phyloP scores from a whole-genome alignment of 2,888 invertebrate species.

The Idaea dimidiata region DNA sequence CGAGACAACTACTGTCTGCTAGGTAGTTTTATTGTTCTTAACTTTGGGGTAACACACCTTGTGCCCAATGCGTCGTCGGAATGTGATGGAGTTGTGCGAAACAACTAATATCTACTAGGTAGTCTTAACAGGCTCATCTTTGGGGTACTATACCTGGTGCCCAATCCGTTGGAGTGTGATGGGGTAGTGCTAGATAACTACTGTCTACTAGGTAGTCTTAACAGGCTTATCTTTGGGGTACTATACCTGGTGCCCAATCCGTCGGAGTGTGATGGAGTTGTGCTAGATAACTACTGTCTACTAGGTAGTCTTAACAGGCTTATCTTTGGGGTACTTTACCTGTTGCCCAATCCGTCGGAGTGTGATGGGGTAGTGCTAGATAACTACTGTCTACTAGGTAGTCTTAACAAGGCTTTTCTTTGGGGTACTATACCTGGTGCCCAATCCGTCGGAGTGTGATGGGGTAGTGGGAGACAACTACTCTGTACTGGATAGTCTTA shows the following conservation, averaged over 20 bases:
- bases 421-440: conserved; percentile 52
- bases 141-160: conserved; percentile 52
- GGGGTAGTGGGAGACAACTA: conserved; percentile 89
- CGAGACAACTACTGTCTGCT: conserved; percentile 84
- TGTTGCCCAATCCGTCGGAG: conserved; percentile 55
- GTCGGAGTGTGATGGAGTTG: conserved; percentile 79
- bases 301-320: conserved; percentile 46
- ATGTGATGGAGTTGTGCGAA: conserved; percentile 86
- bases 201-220: conserved; percentile 67
- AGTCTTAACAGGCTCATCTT: too few relatives aligned
- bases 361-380: conserved; percentile 87
- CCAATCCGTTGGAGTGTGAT: conserved; percentile 60
- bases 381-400: conserved; percentile 78
- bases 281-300: conserved; percentile 87
- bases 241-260: conserved; percentile 64
- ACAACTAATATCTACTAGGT: conserved; percentile 81
- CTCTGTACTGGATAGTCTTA: conserved; percentile 67
- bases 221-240: conserved; percentile 74
- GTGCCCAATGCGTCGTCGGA: conserved; percentile 51
- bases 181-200: conserved; percentile 89
- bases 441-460: conserved; percentile 60
- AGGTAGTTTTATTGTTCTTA: conserved; percentile 46
- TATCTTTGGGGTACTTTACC: conserved; percentile 78
- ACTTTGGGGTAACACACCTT: conserved; percentile 80
- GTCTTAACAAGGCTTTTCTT: too few relatives aligned